Conservation (phyloP, 2,888 invertebrate species). For the Rhaphigaster nebulosa region DNA sequence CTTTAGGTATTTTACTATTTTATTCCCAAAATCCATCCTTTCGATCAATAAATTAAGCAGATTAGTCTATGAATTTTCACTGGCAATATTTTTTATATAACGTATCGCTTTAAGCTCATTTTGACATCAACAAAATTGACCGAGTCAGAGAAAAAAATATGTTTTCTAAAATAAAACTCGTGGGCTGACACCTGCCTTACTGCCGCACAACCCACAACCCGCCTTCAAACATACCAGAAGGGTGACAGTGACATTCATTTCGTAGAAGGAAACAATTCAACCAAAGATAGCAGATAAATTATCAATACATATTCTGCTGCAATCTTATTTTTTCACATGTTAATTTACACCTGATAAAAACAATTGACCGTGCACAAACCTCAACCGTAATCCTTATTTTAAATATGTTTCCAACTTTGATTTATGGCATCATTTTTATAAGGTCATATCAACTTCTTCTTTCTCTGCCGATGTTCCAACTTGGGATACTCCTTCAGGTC, state of each 20-base stretch:
- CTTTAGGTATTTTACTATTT: too few relatives aligned
- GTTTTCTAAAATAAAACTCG: neutral
- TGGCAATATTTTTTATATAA: neutral
- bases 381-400: too few relatives aligned
- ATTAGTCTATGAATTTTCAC: neutral
- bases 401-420: too few relatives aligned
- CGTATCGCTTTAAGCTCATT: neutral
- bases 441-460: too few relatives aligned
- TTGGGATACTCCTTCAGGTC: too few relatives aligned
- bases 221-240: conserved; percentile 1
- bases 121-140: neutral
- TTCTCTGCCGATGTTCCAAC: too few relatives aligned
- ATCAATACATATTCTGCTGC: neutral
- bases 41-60: neutral
- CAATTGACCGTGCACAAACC: too few relatives aligned
- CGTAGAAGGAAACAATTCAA: neutral
- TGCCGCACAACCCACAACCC: neutral
- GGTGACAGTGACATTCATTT: neutral
- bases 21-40: too few relatives aligned
- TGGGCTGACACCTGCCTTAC: neutral
- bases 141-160: neutral
- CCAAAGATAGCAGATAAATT: neutral
- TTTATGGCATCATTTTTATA: too few relatives aligned
- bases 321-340: too few relatives aligned
- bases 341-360: too few relatives aligned